phyloP scores from a whole-genome alignment of 2,888 invertebrate genomes.

The Argyra leucocephala region DNA sequence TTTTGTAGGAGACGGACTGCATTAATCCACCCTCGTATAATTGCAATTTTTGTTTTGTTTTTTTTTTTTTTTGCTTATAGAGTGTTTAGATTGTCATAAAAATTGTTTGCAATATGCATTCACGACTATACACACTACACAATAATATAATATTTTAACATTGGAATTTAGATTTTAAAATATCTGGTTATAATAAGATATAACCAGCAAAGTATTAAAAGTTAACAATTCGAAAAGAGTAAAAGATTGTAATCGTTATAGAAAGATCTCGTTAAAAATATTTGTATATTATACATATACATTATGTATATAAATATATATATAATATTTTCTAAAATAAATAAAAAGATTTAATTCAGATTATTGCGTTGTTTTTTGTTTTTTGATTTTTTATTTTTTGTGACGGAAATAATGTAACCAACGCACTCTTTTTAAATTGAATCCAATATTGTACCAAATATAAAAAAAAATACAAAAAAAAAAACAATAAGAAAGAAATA shows the following conservation, averaged over 20 bases:
- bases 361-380: neutral
- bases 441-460: neutral
- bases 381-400: too few species aligned
- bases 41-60: neutral
- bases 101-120: neutral
- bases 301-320: too few species aligned
- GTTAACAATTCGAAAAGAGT: neutral
- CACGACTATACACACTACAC: too few species aligned
- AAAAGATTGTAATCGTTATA: neutral
- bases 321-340: neutral
- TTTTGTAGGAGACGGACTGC: neutral
- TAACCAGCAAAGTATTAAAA: neutral
- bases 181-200: too few species aligned
- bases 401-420: constrained; percentile 5
- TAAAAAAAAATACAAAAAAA: too few species aligned
- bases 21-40: constrained; percentile 6
- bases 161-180: too few species aligned
- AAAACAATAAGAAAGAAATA: too few species aligned
- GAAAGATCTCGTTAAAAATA: neutral
- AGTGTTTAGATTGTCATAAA: neutral
- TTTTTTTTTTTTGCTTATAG: neutral
- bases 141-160: too few species aligned
- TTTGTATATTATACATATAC: neutral
- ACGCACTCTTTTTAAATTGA: neutral
- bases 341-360: neutral